Percentiles rank a stretch among this genome's conserved stretches.
Conservation (phyloP, 1,140 invertebrate species). For the Drosophila sp. region DNA sequence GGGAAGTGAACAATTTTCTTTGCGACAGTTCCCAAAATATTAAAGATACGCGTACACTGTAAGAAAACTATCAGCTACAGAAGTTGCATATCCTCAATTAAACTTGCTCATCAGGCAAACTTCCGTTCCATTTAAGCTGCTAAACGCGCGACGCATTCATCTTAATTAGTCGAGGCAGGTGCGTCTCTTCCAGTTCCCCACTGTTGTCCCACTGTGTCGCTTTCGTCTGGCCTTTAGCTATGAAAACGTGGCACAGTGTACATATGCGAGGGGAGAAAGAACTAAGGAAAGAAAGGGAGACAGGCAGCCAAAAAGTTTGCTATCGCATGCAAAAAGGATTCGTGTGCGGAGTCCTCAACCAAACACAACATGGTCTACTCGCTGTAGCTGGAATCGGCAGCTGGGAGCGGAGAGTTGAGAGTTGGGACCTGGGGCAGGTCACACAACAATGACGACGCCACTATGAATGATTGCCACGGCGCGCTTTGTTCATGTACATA, state of each 20-base stretch:
- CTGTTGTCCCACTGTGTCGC: background rate
- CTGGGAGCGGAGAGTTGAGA: background rate
- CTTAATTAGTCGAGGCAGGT: slow-evolving; percentile 67
- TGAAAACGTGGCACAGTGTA: slow-evolving; percentile 33
- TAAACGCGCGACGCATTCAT: slow-evolving; percentile 78
- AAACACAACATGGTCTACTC: slow-evolving; percentile 13
- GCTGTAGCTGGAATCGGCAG: background rate
- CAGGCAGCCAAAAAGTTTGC: slow-evolving; percentile 70
- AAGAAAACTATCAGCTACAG: slow-evolving; percentile 35
- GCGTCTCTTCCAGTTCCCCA: slow-evolving; percentile 3
- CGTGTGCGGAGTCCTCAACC: slow-evolving; percentile 36
- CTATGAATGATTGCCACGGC: slow-evolving; percentile 78
- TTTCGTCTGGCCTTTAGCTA: background rate
- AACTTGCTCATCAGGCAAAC: slow-evolving; percentile 49
- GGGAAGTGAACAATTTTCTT: slow-evolving; percentile 27
- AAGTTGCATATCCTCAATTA: slow-evolving; percentile 17
- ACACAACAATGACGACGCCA: slow-evolving; percentile 66
- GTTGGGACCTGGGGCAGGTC: slow-evolving; percentile 19
- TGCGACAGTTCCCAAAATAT: background rate
- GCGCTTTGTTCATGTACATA: slow-evolving; percentile 77
- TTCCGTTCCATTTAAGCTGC: slow-evolving; percentile 76
- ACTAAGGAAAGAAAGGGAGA: background rate
- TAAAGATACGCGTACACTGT: slow-evolving; percentile 50
- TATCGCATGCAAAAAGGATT: slow-evolving; percentile 75
- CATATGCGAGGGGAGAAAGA: background rate